Evolutionary conservation across 1,140 invertebrate genomes (phyloP).

Genomic region (Cardiocondyla obscurior): DNA sequence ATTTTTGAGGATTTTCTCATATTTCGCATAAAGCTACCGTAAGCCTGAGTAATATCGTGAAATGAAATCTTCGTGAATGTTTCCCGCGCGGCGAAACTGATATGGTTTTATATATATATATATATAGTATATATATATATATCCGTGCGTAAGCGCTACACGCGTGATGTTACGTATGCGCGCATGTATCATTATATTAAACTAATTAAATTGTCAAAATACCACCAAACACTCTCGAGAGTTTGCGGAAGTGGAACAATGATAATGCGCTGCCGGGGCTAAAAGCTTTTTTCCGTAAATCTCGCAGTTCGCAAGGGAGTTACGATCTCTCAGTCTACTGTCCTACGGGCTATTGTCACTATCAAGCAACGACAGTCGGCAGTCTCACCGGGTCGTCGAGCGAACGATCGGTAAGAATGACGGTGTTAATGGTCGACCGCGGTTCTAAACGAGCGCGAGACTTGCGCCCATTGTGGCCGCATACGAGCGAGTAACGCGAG

Average conservation of each 20-base stretch:
- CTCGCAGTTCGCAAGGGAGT: background rate
- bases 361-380: background rate
- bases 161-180: background rate
- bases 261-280: background rate
- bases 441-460: conserved; percentile 49
- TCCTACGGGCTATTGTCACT: background rate
- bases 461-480: conserved; percentile 27
- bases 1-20: conserved; percentile 56
- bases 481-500: conserved; percentile 23
- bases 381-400: background rate
- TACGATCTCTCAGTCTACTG: background rate
- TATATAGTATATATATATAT: too few species aligned
- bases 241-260: background rate
- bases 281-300: conserved; percentile 1
- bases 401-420: conserved; percentile 36
- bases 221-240: background rate
- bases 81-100: conserved; percentile 46
- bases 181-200: conserved; percentile 29
- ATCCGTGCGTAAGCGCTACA: conserved; percentile 3
- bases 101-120: conserved; percentile 35
- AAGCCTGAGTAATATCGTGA: conserved; percentile 56
- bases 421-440: conserved; percentile 17
- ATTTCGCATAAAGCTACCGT: conserved; percentile 56
- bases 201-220: conserved; percentile 23
- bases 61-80: conserved; percentile 54